Evolutionary conservation across 1,140 invertebrate species (phyloP).

Genomic region (Planococcus citri): DNA sequence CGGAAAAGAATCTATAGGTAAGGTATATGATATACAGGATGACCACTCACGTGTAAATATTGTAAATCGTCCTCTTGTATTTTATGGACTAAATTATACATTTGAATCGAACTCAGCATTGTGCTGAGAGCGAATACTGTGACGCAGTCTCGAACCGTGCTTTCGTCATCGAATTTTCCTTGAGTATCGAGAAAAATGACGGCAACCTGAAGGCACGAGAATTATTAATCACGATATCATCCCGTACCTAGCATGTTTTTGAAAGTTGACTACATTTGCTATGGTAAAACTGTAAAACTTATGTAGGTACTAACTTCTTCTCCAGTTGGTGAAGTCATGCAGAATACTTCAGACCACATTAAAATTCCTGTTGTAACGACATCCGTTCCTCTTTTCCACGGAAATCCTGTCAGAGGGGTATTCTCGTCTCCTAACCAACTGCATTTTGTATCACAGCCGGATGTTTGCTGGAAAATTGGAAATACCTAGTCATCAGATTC

Average conservation of each 20-base stretch:
- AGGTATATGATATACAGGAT: too few species aligned
- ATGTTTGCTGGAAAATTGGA: constrained; percentile 6
- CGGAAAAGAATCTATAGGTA: too few species aligned
- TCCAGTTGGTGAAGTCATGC: constrained; percentile 58
- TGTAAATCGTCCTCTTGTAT: constrained; percentile 95
- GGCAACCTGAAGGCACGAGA: constrained; percentile 50
- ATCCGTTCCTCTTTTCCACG: constrained; percentile 87
- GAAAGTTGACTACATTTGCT: too few species aligned
- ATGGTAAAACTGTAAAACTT: too few species aligned
- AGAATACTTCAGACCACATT: constrained; percentile 89
- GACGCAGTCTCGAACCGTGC: constrained; percentile 89
- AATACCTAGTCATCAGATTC: too few species aligned
- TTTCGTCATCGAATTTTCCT: constrained; percentile 93
- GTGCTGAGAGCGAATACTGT: constrained; percentile 92
- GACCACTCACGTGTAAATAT: constrained; percentile 61
- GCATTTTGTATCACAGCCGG: too few species aligned
- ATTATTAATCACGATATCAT: not conserved
- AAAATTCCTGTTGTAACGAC: constrained; percentile 89
- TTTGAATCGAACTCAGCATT: constrained; percentile 92
- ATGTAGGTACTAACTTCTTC: constrained; percentile 53
- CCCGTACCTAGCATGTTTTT: too few species aligned
- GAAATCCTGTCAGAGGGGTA: constrained; percentile 63
- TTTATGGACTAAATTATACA: constrained; percentile 90
- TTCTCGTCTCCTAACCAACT: constrained; percentile 58
- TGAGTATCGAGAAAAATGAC: constrained; percentile 93